Evolutionary conservation across 1,140 invertebrate genomes (phyloP).

Genomic region (Dreissena rostriformis): DNA sequence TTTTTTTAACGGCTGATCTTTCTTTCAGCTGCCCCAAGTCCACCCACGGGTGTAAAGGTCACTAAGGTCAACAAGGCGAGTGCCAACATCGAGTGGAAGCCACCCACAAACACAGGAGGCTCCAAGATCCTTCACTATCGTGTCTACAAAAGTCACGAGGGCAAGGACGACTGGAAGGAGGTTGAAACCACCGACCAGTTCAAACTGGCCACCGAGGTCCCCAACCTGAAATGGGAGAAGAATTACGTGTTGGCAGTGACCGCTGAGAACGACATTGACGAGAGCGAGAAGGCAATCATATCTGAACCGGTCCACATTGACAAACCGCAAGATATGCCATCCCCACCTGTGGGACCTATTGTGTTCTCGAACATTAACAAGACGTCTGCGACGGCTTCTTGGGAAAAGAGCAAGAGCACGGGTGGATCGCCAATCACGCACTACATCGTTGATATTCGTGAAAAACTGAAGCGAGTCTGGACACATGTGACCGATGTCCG

Average conservation of each 20-base stretch:
- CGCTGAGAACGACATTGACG: constrained; percentile 93
- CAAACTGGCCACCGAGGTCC: constrained; percentile 84
- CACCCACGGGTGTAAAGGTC: constrained; percentile 86
- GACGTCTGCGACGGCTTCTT: constrained; percentile 88
- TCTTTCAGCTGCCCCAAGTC: constrained; percentile 93
- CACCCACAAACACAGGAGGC: constrained; percentile 89
- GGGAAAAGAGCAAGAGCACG: constrained; percentile 95
- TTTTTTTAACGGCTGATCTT: neutral
- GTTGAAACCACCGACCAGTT: constrained; percentile 84
- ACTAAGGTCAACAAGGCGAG: constrained; percentile 85
- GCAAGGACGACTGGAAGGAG: constrained; percentile 69
- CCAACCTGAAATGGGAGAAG: constrained; percentile 88
- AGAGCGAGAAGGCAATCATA: constrained; percentile 88
- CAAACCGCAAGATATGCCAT: constrained; percentile 73
- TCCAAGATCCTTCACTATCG: constrained; percentile 94
- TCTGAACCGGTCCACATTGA: constrained; percentile 86
- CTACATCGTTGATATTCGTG: constrained; percentile 98
- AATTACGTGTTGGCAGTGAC: constrained; percentile 97
- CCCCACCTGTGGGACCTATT: constrained; percentile 89
- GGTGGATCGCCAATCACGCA: constrained; percentile 91
- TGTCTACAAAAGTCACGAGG: constrained; percentile 82
- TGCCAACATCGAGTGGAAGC: constrained; percentile 94
- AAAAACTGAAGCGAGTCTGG: constrained; percentile 81
- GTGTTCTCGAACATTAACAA: constrained; percentile 82
- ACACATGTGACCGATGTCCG: constrained; percentile 66